phyloP scores from a whole-genome alignment of 2,113 vertebrate species.

The Cyprinodon tularosa region DNA sequence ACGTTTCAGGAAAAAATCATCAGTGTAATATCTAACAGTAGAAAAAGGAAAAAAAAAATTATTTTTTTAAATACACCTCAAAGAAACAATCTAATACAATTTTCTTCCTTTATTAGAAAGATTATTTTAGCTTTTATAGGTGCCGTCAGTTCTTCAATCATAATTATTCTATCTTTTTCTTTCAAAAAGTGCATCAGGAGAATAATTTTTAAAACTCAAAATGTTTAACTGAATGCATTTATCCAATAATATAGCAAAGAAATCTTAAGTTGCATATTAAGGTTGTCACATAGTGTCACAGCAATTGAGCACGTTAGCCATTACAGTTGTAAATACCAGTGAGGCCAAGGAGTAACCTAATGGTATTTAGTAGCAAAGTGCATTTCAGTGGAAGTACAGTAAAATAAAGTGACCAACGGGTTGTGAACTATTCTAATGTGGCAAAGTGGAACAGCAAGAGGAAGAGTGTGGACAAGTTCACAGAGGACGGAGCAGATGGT shows the following conservation, averaged over 20 bases:
- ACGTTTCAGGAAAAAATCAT: slow-evolving; percentile 22
- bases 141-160: neutral
- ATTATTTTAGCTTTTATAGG: neutral
- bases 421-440: slow-evolving; percentile 25
- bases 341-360: neutral
- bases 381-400: neutral
- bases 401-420: neutral
- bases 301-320: neutral
- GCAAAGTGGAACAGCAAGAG: slow-evolving; percentile 30
- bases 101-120: slow-evolving; percentile 6
- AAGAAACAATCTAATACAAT: slow-evolving; percentile 2
- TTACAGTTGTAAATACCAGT: neutral
- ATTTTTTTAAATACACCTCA: neutral
- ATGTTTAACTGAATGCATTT: too few relatives aligned
- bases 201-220: neutral
- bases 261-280: neutral
- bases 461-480: slow-evolving; percentile 69
- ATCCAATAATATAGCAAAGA: neutral
- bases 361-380: slow-evolving; percentile 4
- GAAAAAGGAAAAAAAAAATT: neutral
- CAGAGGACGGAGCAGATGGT: slow-evolving; percentile 78
- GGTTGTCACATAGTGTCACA: neutral
- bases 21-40: neutral
- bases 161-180: neutral
- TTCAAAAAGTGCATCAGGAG: neutral